phyloP scores from a whole-genome alignment of 1,140 invertebrate species.

The Parapsyche elsis region DNA sequence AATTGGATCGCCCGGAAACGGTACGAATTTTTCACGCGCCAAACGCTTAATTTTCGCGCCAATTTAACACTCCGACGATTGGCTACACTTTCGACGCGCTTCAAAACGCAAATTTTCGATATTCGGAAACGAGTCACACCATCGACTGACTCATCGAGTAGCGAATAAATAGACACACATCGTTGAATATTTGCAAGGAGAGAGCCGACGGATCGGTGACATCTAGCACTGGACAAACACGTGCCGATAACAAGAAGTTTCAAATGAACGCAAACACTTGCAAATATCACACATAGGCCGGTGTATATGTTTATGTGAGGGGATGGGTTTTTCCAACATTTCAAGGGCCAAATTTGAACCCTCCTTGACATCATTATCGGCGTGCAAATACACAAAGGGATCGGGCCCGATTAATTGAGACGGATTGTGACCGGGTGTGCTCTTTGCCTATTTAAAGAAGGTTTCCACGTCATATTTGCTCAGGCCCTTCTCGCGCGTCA shows the following conservation, averaged over 20 bases:
- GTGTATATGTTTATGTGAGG: no score
- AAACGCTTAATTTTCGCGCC: no score
- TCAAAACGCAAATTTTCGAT: no score
- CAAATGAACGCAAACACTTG: conserved; percentile 29
- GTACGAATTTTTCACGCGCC: no score
- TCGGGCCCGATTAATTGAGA: conserved; percentile 13
- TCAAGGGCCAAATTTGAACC: neutral
- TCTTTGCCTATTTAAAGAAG: neutral
- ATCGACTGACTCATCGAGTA: no score
- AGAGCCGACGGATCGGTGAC: neutral
- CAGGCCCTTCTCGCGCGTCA: no score
- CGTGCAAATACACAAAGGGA: conserved; percentile 5
- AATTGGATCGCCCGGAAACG: no score
- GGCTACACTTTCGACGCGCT: no score
- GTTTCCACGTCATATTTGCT: neutral
- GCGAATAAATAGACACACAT: neutral
- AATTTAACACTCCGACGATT: no score
- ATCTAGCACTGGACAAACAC: conserved; percentile 22
- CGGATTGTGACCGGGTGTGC: neutral
- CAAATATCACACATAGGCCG: no score
- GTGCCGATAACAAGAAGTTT: conserved; percentile 16
- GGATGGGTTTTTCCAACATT: no score
- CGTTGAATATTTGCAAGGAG: conserved; percentile 31
- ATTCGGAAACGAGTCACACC: no score
- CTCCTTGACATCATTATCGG: conserved; percentile 27